Evolutionary conservation across 1,140 invertebrate genomes (phyloP).

Genomic region (Drosophila aff.): DNA sequence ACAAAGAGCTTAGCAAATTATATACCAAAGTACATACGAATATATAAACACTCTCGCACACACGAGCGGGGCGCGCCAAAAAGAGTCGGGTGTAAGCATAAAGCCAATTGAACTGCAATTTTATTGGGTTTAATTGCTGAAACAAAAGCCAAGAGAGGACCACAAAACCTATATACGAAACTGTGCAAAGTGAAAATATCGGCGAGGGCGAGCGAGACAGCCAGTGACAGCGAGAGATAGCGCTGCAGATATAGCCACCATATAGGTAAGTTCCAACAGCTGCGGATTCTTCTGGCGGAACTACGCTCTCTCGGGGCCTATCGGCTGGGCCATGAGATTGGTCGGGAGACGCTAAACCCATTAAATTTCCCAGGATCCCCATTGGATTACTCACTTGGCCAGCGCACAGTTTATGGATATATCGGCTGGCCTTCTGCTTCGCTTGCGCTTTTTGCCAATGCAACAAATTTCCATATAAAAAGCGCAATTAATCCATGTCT

Average conservation of each 20-base stretch:
- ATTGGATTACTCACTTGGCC: conserved; percentile 19
- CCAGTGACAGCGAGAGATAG: conserved; percentile 20
- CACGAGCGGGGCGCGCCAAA: conserved; percentile 19
- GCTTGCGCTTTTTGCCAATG: conserved; percentile 33
- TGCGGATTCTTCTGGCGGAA: conserved; percentile 9
- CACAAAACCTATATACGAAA: conserved; percentile 19
- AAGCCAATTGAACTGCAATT: conserved; percentile 37
- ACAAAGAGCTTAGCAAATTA: conserved; percentile 31
- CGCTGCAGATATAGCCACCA: conserved; percentile 16
- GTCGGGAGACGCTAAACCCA: neutral
- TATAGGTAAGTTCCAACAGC: conserved; percentile 24
- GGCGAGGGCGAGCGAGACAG: neutral
- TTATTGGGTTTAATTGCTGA: conserved; percentile 58
- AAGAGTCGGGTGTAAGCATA: conserved; percentile 16
- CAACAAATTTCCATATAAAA: conserved; percentile 47
- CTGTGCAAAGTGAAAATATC: conserved; percentile 26
- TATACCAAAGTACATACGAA: conserved; percentile 11
- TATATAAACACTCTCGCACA: conserved; percentile 5
- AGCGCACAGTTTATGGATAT: conserved; percentile 1
- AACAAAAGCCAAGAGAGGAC: conserved; percentile 14
- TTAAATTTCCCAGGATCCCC: neutral
- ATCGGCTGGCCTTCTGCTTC: conserved; percentile 31
- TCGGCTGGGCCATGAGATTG: conserved; percentile 4
- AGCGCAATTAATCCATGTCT: conserved; percentile 48
- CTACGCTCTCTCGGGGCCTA: neutral